Conservation (phyloP, 2,113 vertebrate species). For the Corvus hawaiiensis region DNA sequence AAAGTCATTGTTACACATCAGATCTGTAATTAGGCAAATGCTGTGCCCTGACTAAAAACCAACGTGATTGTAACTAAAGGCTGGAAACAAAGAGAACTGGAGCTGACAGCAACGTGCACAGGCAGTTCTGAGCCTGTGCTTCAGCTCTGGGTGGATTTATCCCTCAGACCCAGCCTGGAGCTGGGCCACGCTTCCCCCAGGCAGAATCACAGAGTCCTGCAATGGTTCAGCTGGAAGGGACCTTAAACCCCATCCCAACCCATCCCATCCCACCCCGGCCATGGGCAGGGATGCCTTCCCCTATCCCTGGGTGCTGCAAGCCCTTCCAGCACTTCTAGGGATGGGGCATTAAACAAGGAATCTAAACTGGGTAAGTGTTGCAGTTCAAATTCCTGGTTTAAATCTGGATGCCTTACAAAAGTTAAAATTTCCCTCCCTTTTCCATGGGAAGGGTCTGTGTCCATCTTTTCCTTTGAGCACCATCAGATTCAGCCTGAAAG, state of each 20-base stretch:
- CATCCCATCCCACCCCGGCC: neutral
- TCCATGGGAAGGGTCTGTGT: neutral
- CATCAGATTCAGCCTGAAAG: neutral
- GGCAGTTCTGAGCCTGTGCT: neutral
- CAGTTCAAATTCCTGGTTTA: neutral
- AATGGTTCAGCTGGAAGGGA: neutral
- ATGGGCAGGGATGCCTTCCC: neutral
- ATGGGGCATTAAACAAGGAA: neutral
- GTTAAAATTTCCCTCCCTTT: neutral
- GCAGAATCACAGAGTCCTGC: too few relatives aligned
- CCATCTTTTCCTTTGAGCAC: neutral
- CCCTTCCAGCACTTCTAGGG: neutral
- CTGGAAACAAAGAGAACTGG: neutral
- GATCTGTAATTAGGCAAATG: neutral
- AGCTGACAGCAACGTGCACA: neutral
- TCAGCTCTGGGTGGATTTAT: neutral
- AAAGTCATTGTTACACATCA: neutral
- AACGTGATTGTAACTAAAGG: neutral
- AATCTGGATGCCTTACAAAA: neutral
- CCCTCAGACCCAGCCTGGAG: neutral
- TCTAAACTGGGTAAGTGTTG: accelerated
- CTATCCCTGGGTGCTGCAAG: neutral
- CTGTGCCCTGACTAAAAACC: neutral
- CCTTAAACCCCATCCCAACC: neutral
- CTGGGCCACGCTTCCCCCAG: neutral